These are phyloP conservation scores for Hartigia nigra DNA, from an alignment of 2,888 invertebrate genomes.

Conservation along the genomic window DNA sequence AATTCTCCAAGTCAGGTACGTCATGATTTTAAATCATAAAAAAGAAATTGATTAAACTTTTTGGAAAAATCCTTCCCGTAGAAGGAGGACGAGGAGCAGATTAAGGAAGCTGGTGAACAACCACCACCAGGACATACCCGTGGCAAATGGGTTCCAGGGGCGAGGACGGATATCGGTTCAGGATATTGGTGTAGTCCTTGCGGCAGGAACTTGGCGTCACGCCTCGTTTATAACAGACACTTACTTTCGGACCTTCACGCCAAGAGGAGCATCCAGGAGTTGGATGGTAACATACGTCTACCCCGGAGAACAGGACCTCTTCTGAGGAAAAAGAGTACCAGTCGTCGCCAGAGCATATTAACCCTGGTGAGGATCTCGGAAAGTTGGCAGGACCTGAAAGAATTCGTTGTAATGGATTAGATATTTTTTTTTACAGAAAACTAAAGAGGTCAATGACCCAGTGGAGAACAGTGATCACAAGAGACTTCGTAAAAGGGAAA, in stretches of 20 bases:
- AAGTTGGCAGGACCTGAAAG: background rate
- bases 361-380: constrained; percentile 16
- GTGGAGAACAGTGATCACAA: constrained; percentile 26
- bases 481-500: constrained; percentile 70
- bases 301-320: constrained; percentile 34
- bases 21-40: background rate
- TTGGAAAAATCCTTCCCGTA: background rate
- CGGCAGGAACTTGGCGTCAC: constrained; percentile 79
- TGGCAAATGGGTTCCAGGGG: constrained; percentile 86
- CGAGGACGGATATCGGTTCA: constrained; percentile 66
- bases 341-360: constrained; percentile 21
- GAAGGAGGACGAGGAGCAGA: constrained; percentile 43
- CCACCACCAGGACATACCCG: constrained; percentile 79
- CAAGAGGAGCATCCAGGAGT: constrained; percentile 67
- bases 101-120: constrained; percentile 41
- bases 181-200: constrained; percentile 87
- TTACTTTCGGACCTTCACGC: constrained; percentile 79
- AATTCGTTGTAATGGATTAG: background rate
- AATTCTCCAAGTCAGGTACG: constrained; percentile 32
- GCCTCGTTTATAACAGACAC: constrained; percentile 81
- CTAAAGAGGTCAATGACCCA: constrained; percentile 16
- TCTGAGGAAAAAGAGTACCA: background rate
- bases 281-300: constrained; percentile 67
- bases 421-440: constrained; percentile 28
- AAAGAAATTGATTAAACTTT: background rate